These are phyloP conservation scores for Tupiocoris notatus DNA, from an alignment of 2,888 invertebrate genomes.

Conservation along the genomic window DNA sequence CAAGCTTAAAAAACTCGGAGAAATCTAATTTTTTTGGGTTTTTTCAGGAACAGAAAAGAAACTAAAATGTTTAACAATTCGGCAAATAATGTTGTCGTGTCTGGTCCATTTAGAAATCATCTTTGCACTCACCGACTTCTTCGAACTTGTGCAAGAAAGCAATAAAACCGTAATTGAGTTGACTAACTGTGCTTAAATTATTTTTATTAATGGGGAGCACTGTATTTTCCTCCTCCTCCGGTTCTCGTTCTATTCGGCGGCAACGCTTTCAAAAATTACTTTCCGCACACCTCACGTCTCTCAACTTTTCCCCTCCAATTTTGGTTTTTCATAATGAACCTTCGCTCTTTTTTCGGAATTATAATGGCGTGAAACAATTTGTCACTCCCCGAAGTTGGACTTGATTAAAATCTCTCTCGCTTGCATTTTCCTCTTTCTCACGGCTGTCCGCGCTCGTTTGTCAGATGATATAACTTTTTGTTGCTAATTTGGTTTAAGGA, in stretches of 20 bases:
- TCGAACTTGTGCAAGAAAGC: not conserved
- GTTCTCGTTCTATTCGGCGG: not conserved
- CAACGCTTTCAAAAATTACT: slow-evolving; percentile 27
- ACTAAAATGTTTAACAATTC: too few species aligned
- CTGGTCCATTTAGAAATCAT: not conserved
- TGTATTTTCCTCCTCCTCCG: slow-evolving; percentile 24
- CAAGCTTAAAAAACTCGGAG: too few species aligned
- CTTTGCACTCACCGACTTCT: not conserved
- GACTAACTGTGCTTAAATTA: slow-evolving; percentile 32
- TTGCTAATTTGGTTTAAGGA: slow-evolving; percentile 38
- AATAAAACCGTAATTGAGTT: slow-evolving; percentile 17
- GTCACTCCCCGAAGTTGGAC: slow-evolving; percentile 38
- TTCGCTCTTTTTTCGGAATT: slow-evolving; percentile 25
- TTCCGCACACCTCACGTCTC: slow-evolving; percentile 18
- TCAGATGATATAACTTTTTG: slow-evolving; percentile 20
- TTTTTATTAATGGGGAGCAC: slow-evolving; percentile 24
- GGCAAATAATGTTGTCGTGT: too few species aligned
- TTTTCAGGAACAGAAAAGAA: too few species aligned
- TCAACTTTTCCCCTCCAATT: not conserved
- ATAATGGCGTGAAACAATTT: slow-evolving; percentile 41
- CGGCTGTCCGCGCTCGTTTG: not conserved
- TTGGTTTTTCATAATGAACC: slow-evolving; percentile 25
- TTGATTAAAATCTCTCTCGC: slow-evolving; percentile 38
- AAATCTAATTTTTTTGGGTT: too few species aligned
- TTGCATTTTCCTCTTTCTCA: not conserved